Conservation (phyloP, 2,113 vertebrate genomes). For the Ia io region DNA sequence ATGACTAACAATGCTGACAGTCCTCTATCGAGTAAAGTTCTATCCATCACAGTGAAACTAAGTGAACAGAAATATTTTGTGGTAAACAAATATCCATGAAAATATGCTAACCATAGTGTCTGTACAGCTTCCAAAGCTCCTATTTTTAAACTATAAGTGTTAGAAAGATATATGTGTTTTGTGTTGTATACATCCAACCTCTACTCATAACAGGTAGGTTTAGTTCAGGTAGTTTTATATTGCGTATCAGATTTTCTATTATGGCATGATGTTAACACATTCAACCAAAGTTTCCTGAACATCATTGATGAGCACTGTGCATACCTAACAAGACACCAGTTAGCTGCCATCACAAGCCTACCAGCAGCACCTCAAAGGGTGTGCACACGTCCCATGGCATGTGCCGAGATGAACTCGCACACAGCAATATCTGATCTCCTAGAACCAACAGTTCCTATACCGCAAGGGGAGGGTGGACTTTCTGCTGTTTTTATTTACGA, state of each 20-base stretch:
- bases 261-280: neutral
- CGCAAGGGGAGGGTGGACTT: neutral
- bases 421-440: conserved; percentile 19
- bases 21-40: neutral
- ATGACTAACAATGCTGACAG: neutral
- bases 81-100: neutral
- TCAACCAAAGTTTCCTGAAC: neutral
- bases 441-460: conserved; percentile 46
- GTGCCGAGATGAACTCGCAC: neutral
- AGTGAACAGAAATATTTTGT: neutral
- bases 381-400: neutral
- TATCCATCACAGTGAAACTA: neutral
- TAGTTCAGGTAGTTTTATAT: neutral
- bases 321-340: neutral
- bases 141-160: neutral
- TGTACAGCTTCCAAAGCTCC: neutral
- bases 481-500: conserved; percentile 51
- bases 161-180: neutral
- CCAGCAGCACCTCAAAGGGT: neutral
- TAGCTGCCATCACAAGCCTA: neutral
- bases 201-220: neutral
- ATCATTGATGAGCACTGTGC: neutral
- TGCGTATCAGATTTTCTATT: neutral
- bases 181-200: conserved; percentile 15
- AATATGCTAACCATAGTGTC: neutral